Percentiles rank a stretch among this genome's conserved stretches.
Evolutionary conservation across 2,888 invertebrate species (phyloP).

Genomic region (Parnassius apollo): DNA sequence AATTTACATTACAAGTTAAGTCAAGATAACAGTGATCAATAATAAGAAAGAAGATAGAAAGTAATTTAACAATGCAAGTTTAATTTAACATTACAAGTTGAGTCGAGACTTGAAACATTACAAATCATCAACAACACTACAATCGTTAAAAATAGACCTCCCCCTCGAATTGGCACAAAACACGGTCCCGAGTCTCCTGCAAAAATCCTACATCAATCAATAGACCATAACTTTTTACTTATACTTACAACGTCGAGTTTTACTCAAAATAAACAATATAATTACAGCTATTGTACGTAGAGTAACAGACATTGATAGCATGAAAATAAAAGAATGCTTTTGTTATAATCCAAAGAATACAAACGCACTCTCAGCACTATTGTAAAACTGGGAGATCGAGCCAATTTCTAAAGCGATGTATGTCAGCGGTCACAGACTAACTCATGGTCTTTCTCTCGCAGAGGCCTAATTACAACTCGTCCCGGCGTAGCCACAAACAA

Average conservation of each 20-base stretch:
- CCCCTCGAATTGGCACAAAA: too few species aligned
- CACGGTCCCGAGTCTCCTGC: too few species aligned
- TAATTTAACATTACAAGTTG: too few species aligned
- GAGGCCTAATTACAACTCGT: slow-evolving; percentile 15
- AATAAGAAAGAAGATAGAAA: too few species aligned
- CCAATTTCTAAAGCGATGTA: slow-evolving; percentile 6
- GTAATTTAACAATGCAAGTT: too few species aligned
- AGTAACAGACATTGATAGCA: too few species aligned
- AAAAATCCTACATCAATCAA: too few species aligned
- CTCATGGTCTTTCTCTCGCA: neutral
- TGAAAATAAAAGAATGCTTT: neutral
- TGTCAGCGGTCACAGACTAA: neutral
- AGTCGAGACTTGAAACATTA: too few species aligned
- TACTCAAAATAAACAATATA: neutral
- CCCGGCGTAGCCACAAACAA: slow-evolving; percentile 7
- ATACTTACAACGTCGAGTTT: neutral
- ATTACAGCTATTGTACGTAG: neutral
- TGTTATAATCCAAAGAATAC: neutral
- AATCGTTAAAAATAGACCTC: too few species aligned
- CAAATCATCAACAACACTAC: too few species aligned
- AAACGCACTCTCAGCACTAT: neutral
- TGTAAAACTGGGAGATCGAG: neutral
- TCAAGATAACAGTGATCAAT: too few species aligned
- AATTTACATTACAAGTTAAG: too few species aligned
- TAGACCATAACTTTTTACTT: neutral